Evolutionary conservation across 2,113 vertebrate species (phyloP), one percentile per base, ranked within the genome.

Genomic region (Lophius piscatorius): DNA sequence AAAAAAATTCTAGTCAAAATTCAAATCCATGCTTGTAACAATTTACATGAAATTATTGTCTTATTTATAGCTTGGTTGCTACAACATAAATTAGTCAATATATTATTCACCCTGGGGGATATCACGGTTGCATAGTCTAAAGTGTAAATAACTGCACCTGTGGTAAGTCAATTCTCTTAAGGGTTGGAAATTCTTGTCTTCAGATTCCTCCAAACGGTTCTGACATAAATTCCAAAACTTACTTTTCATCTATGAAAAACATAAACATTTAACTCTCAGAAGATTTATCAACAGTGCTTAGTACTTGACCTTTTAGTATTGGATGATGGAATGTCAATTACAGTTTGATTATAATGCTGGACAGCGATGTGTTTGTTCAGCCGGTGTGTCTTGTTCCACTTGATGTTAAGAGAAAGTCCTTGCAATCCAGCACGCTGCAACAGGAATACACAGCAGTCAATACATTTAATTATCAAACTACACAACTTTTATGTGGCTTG

Each of bases 151-250:
- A 74, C 41, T 61, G 24, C n/a, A 97, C 97, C 93, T 94, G 54
- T 91, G 90, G 52, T 46, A 90, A 5, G 24, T 70, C 34, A 16
- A 23, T 13, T 41, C 35, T 11, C 71, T 81, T 9, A 87, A 76
- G 2, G 85, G 52, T 6, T 82, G 83, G 44, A 91, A 85, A 18
- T 65, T 54, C 12, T 65, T 40, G 9, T 97, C 92, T 62, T 96
- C 94, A 42, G 81, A 85, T 73, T 94, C 87, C 63, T 98, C 94
- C 20, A 92, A 38, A 23, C 16, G 36, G 26, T 60, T 73, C 46
- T 89, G 90, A 95, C 97, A 99, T 42, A 5, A 0, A 57, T 49
- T 89, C 94, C 94, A 98, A 79, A 83, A 93, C 38, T 63, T 91
- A 13, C 22, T 63, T 26, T 90, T 68, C 24, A 95, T 18, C 95